Conservation (phyloP, 2,797 vertebrate genomes). For the Morus bassanus region DNA sequence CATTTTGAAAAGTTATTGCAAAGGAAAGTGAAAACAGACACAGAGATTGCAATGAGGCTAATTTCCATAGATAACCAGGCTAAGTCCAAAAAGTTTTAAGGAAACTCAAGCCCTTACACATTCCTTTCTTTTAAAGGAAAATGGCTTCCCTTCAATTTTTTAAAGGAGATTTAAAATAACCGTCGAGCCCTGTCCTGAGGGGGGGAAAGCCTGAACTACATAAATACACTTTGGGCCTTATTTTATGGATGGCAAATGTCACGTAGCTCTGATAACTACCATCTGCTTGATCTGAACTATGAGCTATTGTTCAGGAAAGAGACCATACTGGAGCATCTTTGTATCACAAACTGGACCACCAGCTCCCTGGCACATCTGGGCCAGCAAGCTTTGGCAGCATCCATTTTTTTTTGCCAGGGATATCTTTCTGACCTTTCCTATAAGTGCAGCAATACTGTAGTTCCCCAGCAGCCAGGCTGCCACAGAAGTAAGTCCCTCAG, state of each 20-base stretch:
- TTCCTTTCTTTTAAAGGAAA: neutral
- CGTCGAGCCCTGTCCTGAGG: neutral
- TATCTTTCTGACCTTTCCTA: neutral
- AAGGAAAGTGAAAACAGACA: conserved; percentile 4
- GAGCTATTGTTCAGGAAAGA: neutral
- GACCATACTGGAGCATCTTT: accelerated
- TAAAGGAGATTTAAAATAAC: neutral
- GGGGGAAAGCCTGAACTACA: neutral
- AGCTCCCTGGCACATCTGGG: neutral
- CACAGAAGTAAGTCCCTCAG: neutral
- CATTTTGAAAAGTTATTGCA: conserved; percentile 31
- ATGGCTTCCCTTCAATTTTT: neutral
- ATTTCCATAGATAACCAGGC: conserved; percentile 11
- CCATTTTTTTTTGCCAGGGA: neutral
- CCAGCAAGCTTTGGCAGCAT: neutral
- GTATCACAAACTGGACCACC: neutral
- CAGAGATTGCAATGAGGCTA: neutral
- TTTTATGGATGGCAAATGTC: neutral
- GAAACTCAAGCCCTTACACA: neutral
- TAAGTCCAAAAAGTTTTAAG: neutral
- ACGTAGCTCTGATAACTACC: neutral
- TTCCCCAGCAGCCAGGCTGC: neutral
- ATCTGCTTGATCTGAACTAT: neutral
- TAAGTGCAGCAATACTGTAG: neutral
- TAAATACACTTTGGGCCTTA: neutral